phyloP scores from a whole-genome alignment of 2,797 vertebrate species.

The Sparidentex hasta region DNA sequence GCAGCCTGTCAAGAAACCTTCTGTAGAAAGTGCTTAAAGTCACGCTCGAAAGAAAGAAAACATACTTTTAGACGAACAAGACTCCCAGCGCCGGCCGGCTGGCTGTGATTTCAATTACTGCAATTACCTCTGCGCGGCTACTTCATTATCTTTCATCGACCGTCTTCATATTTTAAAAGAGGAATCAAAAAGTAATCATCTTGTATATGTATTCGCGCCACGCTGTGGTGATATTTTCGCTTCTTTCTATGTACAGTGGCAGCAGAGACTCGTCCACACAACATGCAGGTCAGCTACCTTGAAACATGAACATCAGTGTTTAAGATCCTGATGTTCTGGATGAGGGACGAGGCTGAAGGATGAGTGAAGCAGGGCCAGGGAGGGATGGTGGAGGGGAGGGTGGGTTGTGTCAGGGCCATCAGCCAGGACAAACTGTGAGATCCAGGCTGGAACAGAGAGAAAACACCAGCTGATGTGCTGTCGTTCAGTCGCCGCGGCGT shows the following conservation, averaged over 20 bases:
- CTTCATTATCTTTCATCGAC: conserved; percentile 10
- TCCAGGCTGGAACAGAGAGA: conserved; percentile 48
- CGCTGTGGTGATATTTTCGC: not conserved
- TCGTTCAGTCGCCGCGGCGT: not conserved
- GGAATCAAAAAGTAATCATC: conserved; percentile 4
- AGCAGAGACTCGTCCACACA: not conserved
- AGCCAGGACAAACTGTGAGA: conserved; percentile 42
- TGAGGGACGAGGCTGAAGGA: conserved; percentile 35
- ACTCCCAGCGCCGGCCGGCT: not conserved
- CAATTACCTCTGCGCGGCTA: conserved; percentile 23
- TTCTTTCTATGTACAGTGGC: not conserved
- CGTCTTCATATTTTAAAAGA: conserved; percentile 20
- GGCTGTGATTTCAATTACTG: conserved; percentile 34
- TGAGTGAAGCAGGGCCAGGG: conserved; percentile 18
- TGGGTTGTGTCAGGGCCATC: conserved; percentile 25
- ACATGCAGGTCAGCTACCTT: conserved; percentile 16
- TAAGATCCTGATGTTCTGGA: conserved; percentile 19
- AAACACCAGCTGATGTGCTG: conserved; percentile 28
- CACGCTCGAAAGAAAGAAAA: conserved; percentile 8
- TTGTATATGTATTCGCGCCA: not conserved
- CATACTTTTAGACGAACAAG: not conserved
- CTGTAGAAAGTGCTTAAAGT: conserved; percentile 33
- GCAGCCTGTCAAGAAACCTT: conserved; percentile 50
- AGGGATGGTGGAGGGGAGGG: no score
- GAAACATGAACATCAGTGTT: not conserved